Evolutionary conservation across 2,888 invertebrate species (phyloP).

Genomic region (Heliconius hortense): DNA sequence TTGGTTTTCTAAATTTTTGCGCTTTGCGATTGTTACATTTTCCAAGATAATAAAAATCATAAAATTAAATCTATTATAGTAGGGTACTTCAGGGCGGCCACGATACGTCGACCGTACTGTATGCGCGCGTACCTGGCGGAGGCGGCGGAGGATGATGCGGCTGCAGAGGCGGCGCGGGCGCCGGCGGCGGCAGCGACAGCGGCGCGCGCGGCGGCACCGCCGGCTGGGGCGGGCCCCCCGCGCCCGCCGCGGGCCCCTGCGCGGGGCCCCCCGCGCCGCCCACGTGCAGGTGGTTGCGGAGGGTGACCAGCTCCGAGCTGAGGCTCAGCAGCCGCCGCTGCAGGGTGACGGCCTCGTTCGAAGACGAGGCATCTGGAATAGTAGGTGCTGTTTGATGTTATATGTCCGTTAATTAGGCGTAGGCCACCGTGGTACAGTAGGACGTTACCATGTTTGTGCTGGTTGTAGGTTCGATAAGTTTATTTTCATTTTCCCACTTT

Average conservation of each 20-base stretch:
- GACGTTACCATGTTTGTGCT: not conserved
- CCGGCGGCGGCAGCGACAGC: conserved; percentile 62
- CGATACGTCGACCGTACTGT: not conserved
- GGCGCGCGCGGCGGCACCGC: conserved; percentile 49
- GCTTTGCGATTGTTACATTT: too few relatives aligned
- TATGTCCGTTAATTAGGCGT: not conserved
- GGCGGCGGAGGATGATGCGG: conserved; percentile 65
- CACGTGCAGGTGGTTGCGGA: conserved; percentile 94
- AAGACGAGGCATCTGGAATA: conserved; percentile 93
- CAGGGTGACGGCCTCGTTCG: conserved; percentile 96
- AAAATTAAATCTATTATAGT: too few relatives aligned
- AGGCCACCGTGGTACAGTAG: not conserved
- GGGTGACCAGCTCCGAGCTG: conserved; percentile 94
- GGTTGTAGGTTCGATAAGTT: not conserved
- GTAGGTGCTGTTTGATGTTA: not conserved
- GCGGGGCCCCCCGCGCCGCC: conserved; percentile 60
- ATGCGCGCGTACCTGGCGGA: conserved; percentile 52
- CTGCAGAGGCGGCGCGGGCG: conserved; percentile 56
- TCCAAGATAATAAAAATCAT: too few relatives aligned
- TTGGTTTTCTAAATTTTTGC: too few relatives aligned
- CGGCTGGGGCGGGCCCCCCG: conserved; percentile 45
- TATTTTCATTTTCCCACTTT: not conserved
- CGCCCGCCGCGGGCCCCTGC: conserved; percentile 36
- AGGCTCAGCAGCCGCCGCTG: conserved; percentile 95
- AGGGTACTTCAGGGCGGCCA: too few relatives aligned